Evolutionary conservation across 2,797 vertebrate species (phyloP).

Genomic region (Platalea minor): DNA sequence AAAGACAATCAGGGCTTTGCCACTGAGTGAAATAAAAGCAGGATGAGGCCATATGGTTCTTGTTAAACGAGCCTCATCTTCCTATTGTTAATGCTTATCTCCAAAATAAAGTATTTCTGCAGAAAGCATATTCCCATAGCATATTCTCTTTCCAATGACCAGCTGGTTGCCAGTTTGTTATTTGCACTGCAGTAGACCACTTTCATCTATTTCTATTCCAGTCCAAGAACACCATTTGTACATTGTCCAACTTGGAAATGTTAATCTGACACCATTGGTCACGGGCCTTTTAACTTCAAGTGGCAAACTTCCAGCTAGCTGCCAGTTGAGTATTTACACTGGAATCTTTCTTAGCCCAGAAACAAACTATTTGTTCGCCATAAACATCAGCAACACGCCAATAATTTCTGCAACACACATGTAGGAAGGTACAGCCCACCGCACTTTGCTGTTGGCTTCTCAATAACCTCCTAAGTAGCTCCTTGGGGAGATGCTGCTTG

Average conservation of each 20-base stretch:
- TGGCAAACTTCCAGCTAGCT: constrained; percentile 65
- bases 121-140: constrained; percentile 66
- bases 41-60: constrained; percentile 57
- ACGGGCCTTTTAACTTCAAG: constrained; percentile 50
- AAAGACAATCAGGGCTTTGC: constrained; percentile 11
- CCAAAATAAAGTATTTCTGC: constrained; percentile 68
- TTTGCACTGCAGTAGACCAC: constrained; percentile 36
- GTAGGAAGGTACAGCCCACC: constrained; percentile 1
- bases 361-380: constrained; percentile 58
- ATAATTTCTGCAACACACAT: constrained; percentile 23
- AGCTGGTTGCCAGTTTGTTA: constrained; percentile 68
- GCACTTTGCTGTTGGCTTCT: constrained; percentile 21
- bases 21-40: constrained; percentile 13
- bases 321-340: constrained; percentile 68
- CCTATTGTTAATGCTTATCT: constrained; percentile 70
- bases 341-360: constrained; percentile 65
- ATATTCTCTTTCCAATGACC: constrained; percentile 44
- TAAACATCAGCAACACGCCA: constrained; percentile 18
- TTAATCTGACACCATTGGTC: constrained; percentile 66
- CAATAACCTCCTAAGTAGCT: constrained; percentile 32
- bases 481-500: constrained; percentile 18
- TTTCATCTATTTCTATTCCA: constrained; percentile 57
- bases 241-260: constrained; percentile 65
- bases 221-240: constrained; percentile 68
- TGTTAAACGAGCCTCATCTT: constrained; percentile 61